Conservation (phyloP, 2,888 invertebrate genomes). For the Cataglyphis altisquamis region DNA sequence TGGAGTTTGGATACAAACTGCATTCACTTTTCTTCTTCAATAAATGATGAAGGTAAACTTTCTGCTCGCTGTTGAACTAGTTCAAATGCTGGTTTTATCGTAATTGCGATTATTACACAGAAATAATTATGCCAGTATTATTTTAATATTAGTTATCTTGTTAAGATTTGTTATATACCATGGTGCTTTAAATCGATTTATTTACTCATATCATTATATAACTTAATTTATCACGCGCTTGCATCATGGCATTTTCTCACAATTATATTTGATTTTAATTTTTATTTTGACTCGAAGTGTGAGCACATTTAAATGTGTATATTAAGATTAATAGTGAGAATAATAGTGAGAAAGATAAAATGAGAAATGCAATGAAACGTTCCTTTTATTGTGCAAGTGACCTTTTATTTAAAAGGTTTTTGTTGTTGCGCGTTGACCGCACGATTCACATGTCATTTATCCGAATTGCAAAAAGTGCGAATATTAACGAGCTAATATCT, state of each 20-base stretch:
- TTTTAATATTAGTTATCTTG: conserved; percentile 1
- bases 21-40: conserved; percentile 3
- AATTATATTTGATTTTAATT: conserved; percentile 5
- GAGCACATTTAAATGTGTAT: conserved; percentile 1
- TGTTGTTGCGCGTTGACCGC: conserved; percentile 7
- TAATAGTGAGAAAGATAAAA: neutral
- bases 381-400: neutral
- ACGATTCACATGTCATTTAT: conserved; percentile 10
- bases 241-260: neutral
- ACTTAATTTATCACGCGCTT: neutral
- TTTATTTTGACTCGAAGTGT: conserved; percentile 12
- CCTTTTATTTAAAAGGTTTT: conserved; percentile 36
- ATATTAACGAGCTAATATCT: neutral
- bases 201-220: neutral
- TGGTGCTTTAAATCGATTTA: neutral
- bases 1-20: conserved; percentile 6
- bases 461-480: neutral
- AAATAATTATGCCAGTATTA: neutral
- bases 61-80: neutral
- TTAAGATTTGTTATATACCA: neutral
- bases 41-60: conserved; percentile 24
- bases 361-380: neutral
- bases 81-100: neutral
- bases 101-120: neutral
- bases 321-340: conserved; percentile 23